A percentile compares a stretch with the other conserved stretches of the same genome.
Conservation (phyloP, 2,888 invertebrate genomes). For the Drosophila incognita region DNA sequence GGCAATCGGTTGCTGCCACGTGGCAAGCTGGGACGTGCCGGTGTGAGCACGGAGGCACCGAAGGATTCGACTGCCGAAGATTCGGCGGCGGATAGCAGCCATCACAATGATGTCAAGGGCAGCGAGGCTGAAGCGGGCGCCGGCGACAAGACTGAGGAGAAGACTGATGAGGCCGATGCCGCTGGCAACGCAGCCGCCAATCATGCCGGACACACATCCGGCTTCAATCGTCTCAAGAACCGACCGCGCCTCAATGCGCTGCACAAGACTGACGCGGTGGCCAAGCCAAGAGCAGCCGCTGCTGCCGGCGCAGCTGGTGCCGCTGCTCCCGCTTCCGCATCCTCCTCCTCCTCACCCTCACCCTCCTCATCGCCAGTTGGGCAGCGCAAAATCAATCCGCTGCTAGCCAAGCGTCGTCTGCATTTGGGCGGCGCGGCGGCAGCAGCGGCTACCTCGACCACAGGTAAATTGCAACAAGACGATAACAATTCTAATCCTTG, state of each 20-base stretch:
- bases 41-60: conserved; percentile 72
- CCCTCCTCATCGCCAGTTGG: conserved; percentile 57
- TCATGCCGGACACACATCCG: conserved; percentile 65
- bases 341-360: conserved; percentile 29
- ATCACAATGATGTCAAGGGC: conserved; percentile 80
- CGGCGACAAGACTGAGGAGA: conserved; percentile 57
- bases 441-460: conserved; percentile 82
- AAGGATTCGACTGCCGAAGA: conserved; percentile 70
- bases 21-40: conserved; percentile 74
- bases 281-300: conserved; percentile 74
- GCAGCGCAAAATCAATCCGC: conserved; percentile 84
- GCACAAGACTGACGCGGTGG: conserved; percentile 83
- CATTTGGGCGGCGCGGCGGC: conserved; percentile 82
- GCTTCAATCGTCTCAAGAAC: conserved; percentile 83
- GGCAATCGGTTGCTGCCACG: conserved; percentile 82
- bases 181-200: conserved; percentile 42
- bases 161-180: conserved; percentile 45
- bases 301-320: conserved; percentile 40
- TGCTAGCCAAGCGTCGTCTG: conserved; percentile 83
- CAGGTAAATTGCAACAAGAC: conserved; percentile 68
- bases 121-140: conserved; percentile 48
- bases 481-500: neutral
- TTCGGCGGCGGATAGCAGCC: conserved; percentile 79
- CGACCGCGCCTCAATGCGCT: conserved; percentile 84
- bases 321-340: conserved; percentile 32